Base-by-base conservation (phyloP, 2,888 invertebrate genomes). In the Drosophila neutralis region DNA sequence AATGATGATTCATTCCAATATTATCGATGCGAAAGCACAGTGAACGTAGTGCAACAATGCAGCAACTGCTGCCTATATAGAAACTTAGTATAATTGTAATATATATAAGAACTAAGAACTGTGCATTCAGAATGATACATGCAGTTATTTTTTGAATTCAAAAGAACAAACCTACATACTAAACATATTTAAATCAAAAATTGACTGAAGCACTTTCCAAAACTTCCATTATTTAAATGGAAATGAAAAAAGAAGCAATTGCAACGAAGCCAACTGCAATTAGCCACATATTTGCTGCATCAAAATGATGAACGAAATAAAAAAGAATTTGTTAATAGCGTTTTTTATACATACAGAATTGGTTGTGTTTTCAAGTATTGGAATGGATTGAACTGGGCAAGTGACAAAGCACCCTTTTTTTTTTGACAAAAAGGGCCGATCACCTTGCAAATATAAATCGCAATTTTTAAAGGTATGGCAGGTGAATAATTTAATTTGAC, bases 251-350 rank as follows among this genome's bases (percentile, higher is more conserved):
- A 69, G 38, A 66, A 8, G 31, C 67, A 52, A 61, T 52, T 57
- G 60, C 63, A 66, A 35, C 45, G 11, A 36, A 53, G 52, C 57
- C 31, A 68, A 40, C 66, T 66, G 48, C 69, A 54, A 56, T 63
- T 66, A 56, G 52, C 56, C 63, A 72, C 68, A 64, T 54, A 75
- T 77, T 45, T 51, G 65, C 69, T 56, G 80, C 78, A 82, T 82
- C 74, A 82, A 81, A 75, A 73, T 74, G 59, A 76, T 71, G 75
- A 87, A 87, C 85, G 85, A 87, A 84, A 87, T 89, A 89, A 89
- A 89, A 73, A 73, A 77, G 73, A 75, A 82, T 81, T 87, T 87
- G 89, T 85, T 87, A 83, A 70, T 63, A 78, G 48, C 73, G 59
- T 87, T 84, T 45, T 84, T 84, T 72, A 79, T 27, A 81, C 69